Conservation (phyloP, 2,113 vertebrate species). For the Solenodon paradoxus region DNA sequence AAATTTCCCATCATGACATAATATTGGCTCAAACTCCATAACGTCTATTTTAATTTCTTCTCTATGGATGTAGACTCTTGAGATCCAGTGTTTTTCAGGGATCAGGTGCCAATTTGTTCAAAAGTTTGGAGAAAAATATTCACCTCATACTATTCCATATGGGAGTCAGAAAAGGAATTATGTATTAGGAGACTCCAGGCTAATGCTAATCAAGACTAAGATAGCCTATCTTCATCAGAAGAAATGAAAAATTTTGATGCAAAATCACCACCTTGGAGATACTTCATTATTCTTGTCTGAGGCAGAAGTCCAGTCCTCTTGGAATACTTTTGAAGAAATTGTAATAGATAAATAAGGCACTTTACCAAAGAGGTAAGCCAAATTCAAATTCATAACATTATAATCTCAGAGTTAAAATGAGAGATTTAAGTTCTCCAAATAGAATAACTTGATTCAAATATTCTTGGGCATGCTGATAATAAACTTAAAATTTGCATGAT, state of each 20-base stretch:
- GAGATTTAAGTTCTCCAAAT: neutral
- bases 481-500: neutral
- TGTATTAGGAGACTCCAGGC: neutral
- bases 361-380: neutral
- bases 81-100: neutral
- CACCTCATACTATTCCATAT: neutral
- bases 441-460: neutral
- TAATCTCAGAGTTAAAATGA: neutral
- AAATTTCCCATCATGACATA: neutral
- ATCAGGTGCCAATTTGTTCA: neutral
- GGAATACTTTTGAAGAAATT: neutral
- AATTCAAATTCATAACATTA: neutral
- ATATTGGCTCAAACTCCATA: neutral
- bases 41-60: neutral
- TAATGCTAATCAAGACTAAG: neutral
- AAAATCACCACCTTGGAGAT: neutral
- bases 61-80: neutral
- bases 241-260: neutral
- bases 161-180: neutral
- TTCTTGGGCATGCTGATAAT: neutral
- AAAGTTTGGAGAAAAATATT: neutral
- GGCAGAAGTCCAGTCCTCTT: neutral
- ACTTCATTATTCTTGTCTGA: neutral
- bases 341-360: neutral
- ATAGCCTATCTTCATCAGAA: neutral